phyloP scores from a whole-genome alignment of 2,888 invertebrate genomes.

The Lithophane ornitopus region DNA sequence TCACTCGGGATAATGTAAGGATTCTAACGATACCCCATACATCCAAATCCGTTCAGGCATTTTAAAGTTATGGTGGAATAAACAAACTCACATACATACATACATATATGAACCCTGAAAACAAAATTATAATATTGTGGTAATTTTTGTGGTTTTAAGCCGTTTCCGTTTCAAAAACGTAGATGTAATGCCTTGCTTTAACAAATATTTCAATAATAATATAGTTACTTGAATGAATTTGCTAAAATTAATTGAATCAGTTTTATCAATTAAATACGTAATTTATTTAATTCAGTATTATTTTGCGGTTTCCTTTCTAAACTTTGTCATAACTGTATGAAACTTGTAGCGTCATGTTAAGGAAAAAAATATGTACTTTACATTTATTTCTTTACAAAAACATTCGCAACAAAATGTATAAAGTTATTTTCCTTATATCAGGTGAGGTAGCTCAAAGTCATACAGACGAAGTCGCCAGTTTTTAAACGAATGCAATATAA shows the following conservation, averaged over 20 bases:
- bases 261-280: not conserved
- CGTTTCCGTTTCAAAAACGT: not conserved
- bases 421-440: not conserved
- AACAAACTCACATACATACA: too few relatives aligned
- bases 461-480: not conserved
- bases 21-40: too few relatives aligned
- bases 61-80: too few relatives aligned
- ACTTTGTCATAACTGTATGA: not conserved
- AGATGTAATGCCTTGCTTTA: not conserved
- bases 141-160: not conserved
- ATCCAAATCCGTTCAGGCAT: too few relatives aligned
- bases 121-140: not conserved
- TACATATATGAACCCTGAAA: too few relatives aligned
- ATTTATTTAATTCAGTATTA: not conserved
- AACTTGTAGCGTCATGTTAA: not conserved
- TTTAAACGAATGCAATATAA: not conserved
- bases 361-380: too few relatives aligned
- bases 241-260: too few relatives aligned
- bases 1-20: too few relatives aligned
- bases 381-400: slow-evolving; percentile 9
- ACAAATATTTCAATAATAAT: not conserved
- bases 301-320: not conserved
- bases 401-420: slow-evolving; percentile 1
- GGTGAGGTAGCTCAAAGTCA: not conserved
- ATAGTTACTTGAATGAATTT: not conserved